These are phyloP conservation scores for mouse (Mus musculus) DNA, from an alignment of 2,113 vertebrate genomes.

Conservation along the genomic window DNA sequence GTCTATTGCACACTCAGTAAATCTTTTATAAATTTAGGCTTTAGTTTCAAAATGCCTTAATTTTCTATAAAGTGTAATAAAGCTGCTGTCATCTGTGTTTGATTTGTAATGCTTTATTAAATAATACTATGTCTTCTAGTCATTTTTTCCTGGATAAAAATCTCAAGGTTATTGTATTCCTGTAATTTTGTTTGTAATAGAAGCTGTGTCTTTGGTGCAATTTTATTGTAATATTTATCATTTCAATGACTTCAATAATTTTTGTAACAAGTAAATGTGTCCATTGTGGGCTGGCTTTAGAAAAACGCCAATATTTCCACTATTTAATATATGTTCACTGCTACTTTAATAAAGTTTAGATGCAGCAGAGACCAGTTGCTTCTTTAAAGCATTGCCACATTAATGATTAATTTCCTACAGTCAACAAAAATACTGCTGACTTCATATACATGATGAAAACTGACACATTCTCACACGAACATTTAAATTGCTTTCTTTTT, in stretches of 20 bases:
- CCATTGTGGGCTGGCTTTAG: neutral
- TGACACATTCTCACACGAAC: constrained; percentile 56
- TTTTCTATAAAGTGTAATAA: constrained; percentile 57
- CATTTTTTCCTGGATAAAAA: neutral
- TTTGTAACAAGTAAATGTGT: constrained; percentile 32
- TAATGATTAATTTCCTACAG: constrained; percentile 51
- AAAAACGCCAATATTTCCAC: neutral
- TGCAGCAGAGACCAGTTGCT: neutral
- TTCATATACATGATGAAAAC: constrained; percentile 37
- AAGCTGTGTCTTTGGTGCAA: neutral
- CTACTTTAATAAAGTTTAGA: constrained; percentile 37
- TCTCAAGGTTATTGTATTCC: neutral
- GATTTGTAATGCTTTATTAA: constrained; percentile 42
- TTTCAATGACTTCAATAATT: neutral
- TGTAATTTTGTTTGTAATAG: neutral
- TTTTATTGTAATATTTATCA: constrained; percentile 11
- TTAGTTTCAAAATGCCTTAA: constrained; percentile 56
- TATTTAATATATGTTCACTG: neutral
- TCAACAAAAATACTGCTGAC: constrained; percentile 44
- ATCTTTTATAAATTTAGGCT: constrained; percentile 33
- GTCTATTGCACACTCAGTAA: constrained; percentile 5
- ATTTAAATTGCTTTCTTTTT: constrained; percentile 34
- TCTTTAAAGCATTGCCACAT: constrained; percentile 5
- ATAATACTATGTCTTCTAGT: neutral
- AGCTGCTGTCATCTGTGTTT: neutral